phyloP scores from a whole-genome alignment of 2,888 invertebrate species.

The Eilema sororculum region DNA sequence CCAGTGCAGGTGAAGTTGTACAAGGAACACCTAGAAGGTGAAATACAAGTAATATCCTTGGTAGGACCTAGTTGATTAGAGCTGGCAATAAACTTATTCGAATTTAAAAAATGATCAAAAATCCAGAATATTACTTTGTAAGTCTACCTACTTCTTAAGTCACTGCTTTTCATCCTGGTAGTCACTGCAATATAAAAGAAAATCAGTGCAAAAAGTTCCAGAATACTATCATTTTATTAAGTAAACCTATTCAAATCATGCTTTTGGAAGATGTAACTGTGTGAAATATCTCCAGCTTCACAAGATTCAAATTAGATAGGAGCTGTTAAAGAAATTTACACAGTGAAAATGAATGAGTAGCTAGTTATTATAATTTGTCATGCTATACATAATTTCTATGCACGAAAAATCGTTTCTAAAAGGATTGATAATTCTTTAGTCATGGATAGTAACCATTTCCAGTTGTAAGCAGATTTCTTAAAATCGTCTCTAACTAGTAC shows the following conservation, averaged over 20 bases:
- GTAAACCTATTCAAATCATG: neutral
- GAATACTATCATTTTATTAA: neutral
- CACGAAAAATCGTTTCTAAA: slow-evolving; percentile 6
- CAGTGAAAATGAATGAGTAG: neutral
- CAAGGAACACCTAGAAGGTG: too few species aligned
- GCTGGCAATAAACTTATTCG: too few species aligned
- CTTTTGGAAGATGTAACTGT: neutral
- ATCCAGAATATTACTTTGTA: too few species aligned
- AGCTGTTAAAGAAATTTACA: slow-evolving; percentile 8
- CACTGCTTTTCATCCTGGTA: neutral
- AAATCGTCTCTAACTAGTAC: neutral
- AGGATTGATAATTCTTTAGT: neutral
- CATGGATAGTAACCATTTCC: slow-evolving; percentile 5
- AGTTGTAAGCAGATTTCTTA: neutral
- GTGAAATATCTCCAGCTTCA: neutral
- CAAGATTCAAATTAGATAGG: neutral
- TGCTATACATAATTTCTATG: slow-evolving; percentile 8
- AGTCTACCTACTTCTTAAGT: too few species aligned
- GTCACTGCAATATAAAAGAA: neutral
- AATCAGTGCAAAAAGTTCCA: too few species aligned
- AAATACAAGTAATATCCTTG: too few species aligned
- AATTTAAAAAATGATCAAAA: too few species aligned
- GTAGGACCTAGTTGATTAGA: too few species aligned
- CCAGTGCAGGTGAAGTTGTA: too few species aligned
- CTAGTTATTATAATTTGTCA: neutral